Base-by-base conservation (phyloP, 2,888 invertebrate genomes). In the Bombyx huttoni region DNA sequence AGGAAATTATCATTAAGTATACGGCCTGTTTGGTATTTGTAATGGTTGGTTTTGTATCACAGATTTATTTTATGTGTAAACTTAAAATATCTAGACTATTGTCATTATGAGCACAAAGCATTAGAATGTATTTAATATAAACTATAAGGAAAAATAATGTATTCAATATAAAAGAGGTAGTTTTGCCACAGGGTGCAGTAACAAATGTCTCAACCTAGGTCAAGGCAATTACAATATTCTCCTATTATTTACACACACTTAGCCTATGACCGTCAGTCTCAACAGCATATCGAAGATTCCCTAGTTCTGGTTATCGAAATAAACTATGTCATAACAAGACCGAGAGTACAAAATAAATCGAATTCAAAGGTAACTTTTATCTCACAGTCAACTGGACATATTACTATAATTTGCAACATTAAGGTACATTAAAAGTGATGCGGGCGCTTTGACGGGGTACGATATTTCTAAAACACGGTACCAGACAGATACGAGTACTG, bases 231-330 rank as follows among this genome's bases (percentile, higher is more conserved):
- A 81, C 75, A 80, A 85, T 75, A 85, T 85, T 85, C 87, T 79
- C 85, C 86, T 87, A 88, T 74, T 87, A 88, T 88, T 84, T 88
- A 88, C 87, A 88, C 79, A 81, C 79, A 76, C 78, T 81, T 81
- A 85, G 87, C 86, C 88, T 80, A 81, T 81, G 86, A 81, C 88
- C 87, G 59, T 88, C 86, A 84, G 87, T 85, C 86, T 84, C 86
- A 78, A 87, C 86, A 80, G 76, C 77, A 72, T 73, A 72, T 77
- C 75, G 76, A 82, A 78, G 75, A 79, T 80, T 78, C 70, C 72
- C 79, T 80, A 79, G 79, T 79, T 80, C 83, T 70, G 73, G 71
- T 80, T 74, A 78, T 74, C 65, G 71, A 70, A 76, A 77, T 65
- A 79, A 80, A 79, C 80, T 79, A 76, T 75, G 76, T 79, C 73